phyloP scores from a whole-genome alignment of 2,113 vertebrate genomes.

The Notarius lentiginosus region DNA sequence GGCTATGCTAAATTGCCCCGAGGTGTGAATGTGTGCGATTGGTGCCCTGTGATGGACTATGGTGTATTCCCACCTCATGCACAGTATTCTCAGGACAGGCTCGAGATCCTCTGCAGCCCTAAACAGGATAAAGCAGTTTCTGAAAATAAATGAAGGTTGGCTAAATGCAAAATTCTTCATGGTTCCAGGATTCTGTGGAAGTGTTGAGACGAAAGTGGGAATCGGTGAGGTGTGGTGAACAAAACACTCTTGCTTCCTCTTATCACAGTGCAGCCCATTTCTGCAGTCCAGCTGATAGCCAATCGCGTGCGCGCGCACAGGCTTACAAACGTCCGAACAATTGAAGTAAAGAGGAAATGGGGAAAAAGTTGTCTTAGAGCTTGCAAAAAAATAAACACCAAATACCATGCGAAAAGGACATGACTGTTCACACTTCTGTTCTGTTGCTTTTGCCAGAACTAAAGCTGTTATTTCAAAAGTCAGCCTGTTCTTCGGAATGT shows the following conservation, averaged over 20 bases:
- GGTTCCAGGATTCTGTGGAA: not conserved
- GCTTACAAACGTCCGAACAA: not conserved
- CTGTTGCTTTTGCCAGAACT: not conserved
- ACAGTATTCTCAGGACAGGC: not conserved
- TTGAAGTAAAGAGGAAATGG: not conserved
- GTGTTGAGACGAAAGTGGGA: not conserved
- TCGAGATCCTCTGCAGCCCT: not conserved
- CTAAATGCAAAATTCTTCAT: not conserved
- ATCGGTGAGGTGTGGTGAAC: not conserved
- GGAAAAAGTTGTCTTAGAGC: not conserved
- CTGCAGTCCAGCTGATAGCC: constrained; percentile 25
- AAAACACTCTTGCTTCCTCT: constrained; percentile 24
- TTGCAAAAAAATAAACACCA: not conserved
- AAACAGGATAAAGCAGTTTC: not conserved
- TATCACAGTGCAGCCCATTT: constrained; percentile 22
- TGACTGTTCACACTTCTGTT: not conserved
- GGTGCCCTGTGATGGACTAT: not conserved
- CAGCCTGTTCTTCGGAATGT: not conserved
- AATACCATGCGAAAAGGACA: not conserved
- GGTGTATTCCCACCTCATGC: not conserved
- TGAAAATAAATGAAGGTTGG: not conserved
- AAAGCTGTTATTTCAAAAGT: not conserved
- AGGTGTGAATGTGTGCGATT: not conserved
- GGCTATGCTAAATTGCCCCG: not conserved
- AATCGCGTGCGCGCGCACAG: not conserved